Evolutionary conservation across 2,888 invertebrate species (phyloP), one percentile per base, ranked within the genome.

Genomic region (Loripinus fragilis): DNA sequence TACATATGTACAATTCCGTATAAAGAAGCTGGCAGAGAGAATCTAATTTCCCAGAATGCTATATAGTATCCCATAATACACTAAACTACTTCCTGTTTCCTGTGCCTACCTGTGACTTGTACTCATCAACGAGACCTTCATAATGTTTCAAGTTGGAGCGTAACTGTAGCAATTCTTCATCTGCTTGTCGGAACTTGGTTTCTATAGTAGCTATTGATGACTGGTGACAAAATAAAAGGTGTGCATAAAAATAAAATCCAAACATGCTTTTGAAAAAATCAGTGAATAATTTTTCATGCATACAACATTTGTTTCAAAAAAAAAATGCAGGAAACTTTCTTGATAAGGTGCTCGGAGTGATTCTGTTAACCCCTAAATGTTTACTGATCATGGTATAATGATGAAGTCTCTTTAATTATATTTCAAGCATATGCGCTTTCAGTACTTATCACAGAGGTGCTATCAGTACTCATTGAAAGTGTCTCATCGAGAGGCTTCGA

Each of bases 71-170:
- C 45, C n/a, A 23, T 45, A 12, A 45, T 10, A 38, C 10, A 23
- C n/a, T 45, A 45, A 2, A 45, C 38, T 38, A 20, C 45, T 45
- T 45, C 45, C 45, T 45, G 45, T 45, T 25, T 52, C 25, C 70
- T 55, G 45, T 60, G 80, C 88, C 73, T 83, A 93, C 93, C 92
- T 92, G 92, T 69, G 86, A 84, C 82, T 91, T 90, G 83, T 92
- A 93, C 68, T 92, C 92, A 23, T 92, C 92, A 23, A 91, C 89
- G 15, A 92, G 87, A 52, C 87, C 87, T 82, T 93, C 92, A 66
- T 91, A 91, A 69, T 92, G 91, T 72, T 88, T 88, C 28, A 92
- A 80, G 80, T 88, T 92, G 38, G 87, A 79, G 5, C 90, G 81
- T n/a, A 92, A 85, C 74, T 91, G 90, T 10, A 87, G 72, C 35